Base-by-base conservation (phyloP, 2,797 vertebrate genomes). In the Phoxinus dragarum region DNA sequence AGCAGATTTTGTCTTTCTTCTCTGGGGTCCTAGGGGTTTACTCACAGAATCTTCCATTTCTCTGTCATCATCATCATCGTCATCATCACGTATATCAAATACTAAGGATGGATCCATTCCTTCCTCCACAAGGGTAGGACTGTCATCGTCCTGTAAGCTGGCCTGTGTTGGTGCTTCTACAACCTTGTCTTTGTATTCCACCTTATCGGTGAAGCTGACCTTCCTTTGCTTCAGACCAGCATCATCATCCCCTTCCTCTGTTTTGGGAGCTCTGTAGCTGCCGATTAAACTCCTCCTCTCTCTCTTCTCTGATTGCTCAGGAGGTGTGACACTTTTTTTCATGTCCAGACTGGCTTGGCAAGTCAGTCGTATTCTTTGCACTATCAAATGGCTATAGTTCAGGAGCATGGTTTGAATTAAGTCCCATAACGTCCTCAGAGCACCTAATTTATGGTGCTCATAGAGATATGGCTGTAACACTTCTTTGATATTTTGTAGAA, bases 391-490 rank as follows among this genome's bases (percentile, higher is more conserved):
- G 67, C 94, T 92, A 16, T 94, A 91, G 90, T 94, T 94, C 4
- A 97, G 92, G 69, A 94, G 81, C 42, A 84, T 96, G 81, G 92
- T 96, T 68, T 91, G 94, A 59, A 94, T 94, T 94, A 5, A 97
- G 93, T 97, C 96, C 91, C 95, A 96, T 85, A 97, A 75, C 0
- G 95, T 91, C 69, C 89, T 94, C n/a, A 96, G 85, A 2, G 92
- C 96, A 0, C 97, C 97, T 5, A 96, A 93, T 87, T 97, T 96
- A 87, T 99, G 95, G 61, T 97, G 96, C 75, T 96, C 96, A 79
- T 98, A 98, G 59, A 99, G 92, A 91, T 99, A 98, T 6, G 98
- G 98, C 95, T 99, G 98, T 11, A 98, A 94, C 80, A 98, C 98
- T 91, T 99, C 98, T 54, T 98, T 96, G 84, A 99, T 89, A 44